Base-by-base conservation (phyloP, 2,888 invertebrate genomes). In the Drosophila lacicola region DNA sequence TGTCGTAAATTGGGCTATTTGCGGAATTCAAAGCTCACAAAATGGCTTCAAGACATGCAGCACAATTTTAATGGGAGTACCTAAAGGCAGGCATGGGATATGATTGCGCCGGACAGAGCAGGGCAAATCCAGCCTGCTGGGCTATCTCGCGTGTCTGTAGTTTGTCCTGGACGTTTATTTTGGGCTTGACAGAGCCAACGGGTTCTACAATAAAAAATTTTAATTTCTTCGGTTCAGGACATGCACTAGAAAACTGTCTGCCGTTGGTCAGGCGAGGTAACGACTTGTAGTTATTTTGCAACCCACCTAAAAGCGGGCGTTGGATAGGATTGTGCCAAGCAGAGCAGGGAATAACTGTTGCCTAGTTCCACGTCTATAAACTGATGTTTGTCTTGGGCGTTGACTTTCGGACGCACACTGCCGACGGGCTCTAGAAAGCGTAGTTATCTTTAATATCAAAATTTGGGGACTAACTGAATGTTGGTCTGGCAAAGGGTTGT, bases 91-190 rank as follows among this genome's bases (percentile, higher is more conserved):
- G 96, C 90, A 95, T 94, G 70, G 96, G 96, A 93, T 94, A 96
- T 29, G 95, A 95, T 92, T 96, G 96, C 19, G 96, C 96, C 64
- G 96, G 96, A 92, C 96, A 96, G 81, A 95, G 93, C 73, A 96
- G 91, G 47, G 95, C 95, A 83, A 95, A 93, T 90, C 94, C 94
- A 82, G 91, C 91, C 73, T 92, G 92, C 83, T 93, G 86, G 74
- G 92, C 90, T 80, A 91, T 89, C 74, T 91, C 91, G 93, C 94
- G 91, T 94, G 93, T 92, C 93, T 95, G 93, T 93, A 93, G 88
- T 92, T 94, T 91, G 93, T 96, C 95, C 93, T 94, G 92, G 55
- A 95, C 94, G 67, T 96, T 95, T 92, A 96, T 95, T 93, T 96
- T 96, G 93, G 93, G 93, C 68, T 91, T 91, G 64, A 94, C 94